Evolutionary conservation across 2,797 vertebrate species (phyloP).

Genomic region (Halcyon chelicuti): DNA sequence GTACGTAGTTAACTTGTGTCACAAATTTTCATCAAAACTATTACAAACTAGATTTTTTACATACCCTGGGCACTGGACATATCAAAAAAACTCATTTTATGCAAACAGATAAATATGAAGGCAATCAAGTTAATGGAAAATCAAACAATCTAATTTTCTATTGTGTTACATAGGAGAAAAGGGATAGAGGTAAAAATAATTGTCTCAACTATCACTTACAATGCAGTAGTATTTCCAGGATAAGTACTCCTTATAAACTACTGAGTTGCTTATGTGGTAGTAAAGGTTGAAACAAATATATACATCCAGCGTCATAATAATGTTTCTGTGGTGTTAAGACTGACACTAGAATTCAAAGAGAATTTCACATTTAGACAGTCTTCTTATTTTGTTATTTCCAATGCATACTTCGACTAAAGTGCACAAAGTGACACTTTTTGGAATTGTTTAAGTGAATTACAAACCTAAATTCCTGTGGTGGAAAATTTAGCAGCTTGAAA

Average conservation of each 20-base stretch:
- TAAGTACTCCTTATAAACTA: background rate
- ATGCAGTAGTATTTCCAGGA: background rate
- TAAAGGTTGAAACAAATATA: background rate
- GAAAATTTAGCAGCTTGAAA: background rate
- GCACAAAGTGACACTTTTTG: background rate
- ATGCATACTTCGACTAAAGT: background rate
- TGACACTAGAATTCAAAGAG: background rate
- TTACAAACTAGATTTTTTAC: background rate
- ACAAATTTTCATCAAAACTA: background rate
- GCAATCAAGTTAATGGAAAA: background rate
- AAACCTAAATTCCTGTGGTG: background rate
- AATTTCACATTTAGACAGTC: background rate
- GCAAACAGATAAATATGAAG: background rate
- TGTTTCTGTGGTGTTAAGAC: background rate
- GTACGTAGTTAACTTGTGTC: background rate
- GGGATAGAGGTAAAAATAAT: background rate
- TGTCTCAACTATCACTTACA: background rate
- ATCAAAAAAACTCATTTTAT: background rate
- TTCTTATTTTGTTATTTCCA: background rate
- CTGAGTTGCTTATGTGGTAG: background rate
- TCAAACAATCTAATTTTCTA: background rate
- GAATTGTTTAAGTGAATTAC: background rate
- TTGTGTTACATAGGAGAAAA: background rate
- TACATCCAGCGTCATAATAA: background rate
- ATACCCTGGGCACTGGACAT: background rate